A percentile compares a stretch with the other conserved stretches of the same genome.
Conservation (phyloP, 2,113 vertebrate species). For the Pogona vitticeps region DNA sequence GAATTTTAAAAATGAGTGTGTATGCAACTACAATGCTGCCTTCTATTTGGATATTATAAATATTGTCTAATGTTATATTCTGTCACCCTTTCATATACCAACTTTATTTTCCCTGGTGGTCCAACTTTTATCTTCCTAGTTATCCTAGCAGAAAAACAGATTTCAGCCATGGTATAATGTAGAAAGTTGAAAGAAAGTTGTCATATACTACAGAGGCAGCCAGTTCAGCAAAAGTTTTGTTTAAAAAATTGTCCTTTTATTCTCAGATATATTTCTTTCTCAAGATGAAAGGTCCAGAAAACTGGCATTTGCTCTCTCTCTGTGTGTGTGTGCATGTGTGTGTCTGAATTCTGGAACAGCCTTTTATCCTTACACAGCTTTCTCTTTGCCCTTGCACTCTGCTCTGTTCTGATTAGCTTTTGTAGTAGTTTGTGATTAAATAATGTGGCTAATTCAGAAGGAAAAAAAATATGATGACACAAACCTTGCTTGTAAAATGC, state of each 20-base stretch:
- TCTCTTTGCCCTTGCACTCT: slow-evolving; percentile 16
- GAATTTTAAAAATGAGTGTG: not conserved
- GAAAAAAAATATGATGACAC: not conserved
- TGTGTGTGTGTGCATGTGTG: not conserved
- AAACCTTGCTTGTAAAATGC: not conserved
- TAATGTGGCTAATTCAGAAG: not conserved
- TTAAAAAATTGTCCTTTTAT: not conserved
- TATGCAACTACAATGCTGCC: not conserved
- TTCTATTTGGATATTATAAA: not conserved
- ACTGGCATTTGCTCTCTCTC: not conserved
- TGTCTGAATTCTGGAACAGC: not conserved
- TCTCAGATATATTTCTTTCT: not conserved
- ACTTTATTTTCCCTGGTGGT: not conserved
- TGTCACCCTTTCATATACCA: not conserved
- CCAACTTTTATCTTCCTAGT: not conserved
- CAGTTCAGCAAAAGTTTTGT: not conserved
- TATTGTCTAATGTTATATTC: not conserved
- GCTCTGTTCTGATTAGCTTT: not conserved
- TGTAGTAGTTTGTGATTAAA: slow-evolving; percentile 2
- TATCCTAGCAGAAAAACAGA: not conserved
- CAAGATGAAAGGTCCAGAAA: not conserved
- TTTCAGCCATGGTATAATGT: not conserved
- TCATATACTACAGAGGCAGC: not conserved
- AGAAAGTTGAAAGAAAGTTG: not conserved
- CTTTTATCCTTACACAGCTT: not conserved